phyloP scores from a whole-genome alignment of 2,797 vertebrate species.

The Eulemur coronatus region DNA sequence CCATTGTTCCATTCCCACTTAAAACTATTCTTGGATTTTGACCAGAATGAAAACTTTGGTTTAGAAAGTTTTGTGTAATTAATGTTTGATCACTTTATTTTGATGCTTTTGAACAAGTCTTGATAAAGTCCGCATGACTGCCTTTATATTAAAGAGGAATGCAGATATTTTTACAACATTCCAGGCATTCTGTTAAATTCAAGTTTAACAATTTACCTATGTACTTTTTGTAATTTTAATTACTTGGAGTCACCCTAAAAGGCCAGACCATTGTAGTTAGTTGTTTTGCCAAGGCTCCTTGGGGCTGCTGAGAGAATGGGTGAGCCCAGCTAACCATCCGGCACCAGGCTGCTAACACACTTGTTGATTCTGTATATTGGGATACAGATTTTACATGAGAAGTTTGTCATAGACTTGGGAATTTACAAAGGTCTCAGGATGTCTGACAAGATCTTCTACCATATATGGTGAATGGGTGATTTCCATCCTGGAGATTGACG shows the following conservation, averaged over 20 bases:
- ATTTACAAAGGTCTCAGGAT: background rate
- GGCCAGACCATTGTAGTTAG: background rate
- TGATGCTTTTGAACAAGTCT: background rate
- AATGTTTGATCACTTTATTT: background rate
- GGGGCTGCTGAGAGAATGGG: background rate
- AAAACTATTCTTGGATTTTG: background rate
- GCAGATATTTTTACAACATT: background rate
- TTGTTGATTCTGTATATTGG: background rate
- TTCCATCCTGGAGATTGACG: background rate
- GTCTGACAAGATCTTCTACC: background rate
- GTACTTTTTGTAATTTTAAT: background rate
- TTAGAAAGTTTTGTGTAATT: background rate
- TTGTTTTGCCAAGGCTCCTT: background rate
- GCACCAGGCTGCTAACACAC: background rate
- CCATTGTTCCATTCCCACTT: background rate
- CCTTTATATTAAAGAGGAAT: background rate
- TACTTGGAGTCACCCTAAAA: slow-evolving; percentile 1
- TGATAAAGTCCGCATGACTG: background rate
- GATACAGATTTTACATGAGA: background rate
- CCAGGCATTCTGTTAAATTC: background rate
- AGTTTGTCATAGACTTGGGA: background rate
- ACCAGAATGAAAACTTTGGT: background rate
- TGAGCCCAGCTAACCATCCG: background rate
- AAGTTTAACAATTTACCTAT: background rate
- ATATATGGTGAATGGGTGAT: background rate